Base-by-base conservation (phyloP, 2,888 invertebrate genomes). In the Oeneis ivallda region DNA sequence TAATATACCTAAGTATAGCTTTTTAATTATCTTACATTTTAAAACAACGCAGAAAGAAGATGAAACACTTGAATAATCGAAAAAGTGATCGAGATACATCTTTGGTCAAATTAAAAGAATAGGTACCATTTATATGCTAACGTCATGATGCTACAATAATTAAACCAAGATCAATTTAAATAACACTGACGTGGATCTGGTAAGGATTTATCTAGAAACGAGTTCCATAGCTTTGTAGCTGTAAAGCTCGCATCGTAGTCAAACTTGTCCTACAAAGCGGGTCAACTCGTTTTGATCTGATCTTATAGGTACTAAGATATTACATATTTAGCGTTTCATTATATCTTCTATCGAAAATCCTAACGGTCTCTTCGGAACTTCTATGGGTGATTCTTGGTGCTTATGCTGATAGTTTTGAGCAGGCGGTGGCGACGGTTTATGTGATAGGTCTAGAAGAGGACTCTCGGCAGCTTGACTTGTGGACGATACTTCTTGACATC, bases 311-410 rank as follows among this genome's bases (percentile, higher is more conserved):
- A 41, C 15, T 62, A 65, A 65, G 56, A 52, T 26, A 52, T 60
- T 65, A 81, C 19, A n/a, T 11, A 17, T 57, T 92, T 94, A 96
- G 89, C 96, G 95, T 84, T 95, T 96, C 96, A 97, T 96, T 72
- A 97, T 97, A 79, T 97, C 97, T 76, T 96, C 97, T 86, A 97
- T 97, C 74, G 95, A 95, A 87, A 97, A 97, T 0, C 97, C 97
- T 71, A 96, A 86, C 34, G 93, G 79, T 79, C 84, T 85, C 72
- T 89, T 90, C 13, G 90, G 88, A 39, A 78, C 78, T 74, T 89
- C 89, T 1, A 88, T 79, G 39, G 91, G 89, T 37, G 88, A 89
- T 72, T 82, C 84, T 26, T 82, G 84, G 67, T 82, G 82, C 43
- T 70, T 79, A 15, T 81, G 81, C 69, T 82, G 84, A 60, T 80